Evolutionary conservation across 2,888 invertebrate genomes (phyloP).

Genomic region (Eristalinus sepulchralis): DNA sequence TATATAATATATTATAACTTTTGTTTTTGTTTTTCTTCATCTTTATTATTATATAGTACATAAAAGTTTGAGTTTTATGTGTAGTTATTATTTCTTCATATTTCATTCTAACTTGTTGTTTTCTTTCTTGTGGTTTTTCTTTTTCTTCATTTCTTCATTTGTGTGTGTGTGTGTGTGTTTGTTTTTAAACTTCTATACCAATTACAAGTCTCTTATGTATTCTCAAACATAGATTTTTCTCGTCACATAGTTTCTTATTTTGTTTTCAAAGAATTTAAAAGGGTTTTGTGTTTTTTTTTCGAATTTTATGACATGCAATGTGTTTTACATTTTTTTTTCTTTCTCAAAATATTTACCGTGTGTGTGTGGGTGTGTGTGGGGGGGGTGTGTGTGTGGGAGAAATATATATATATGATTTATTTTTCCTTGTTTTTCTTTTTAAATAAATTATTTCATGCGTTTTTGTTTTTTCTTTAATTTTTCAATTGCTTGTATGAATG

Average conservation of each 20-base stretch:
- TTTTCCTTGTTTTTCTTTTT: too few species aligned
- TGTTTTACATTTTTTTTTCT: neutral
- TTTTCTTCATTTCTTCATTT: too few species aligned
- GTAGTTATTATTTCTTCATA: constrained; percentile 12
- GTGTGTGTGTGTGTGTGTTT: neutral
- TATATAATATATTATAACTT: constrained; percentile 54
- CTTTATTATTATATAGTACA: constrained; percentile 58
- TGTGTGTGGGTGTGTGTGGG: neutral
- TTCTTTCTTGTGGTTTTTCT: too few species aligned
- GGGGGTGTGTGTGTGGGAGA: neutral
- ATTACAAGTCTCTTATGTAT: constrained; percentile 27
- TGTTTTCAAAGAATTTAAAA: neutral
- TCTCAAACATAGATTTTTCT: constrained; percentile 39
- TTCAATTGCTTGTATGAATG: too few species aligned
- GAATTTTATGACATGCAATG: constrained; percentile 26
- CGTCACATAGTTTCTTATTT: neutral
- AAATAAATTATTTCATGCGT: too few species aligned
- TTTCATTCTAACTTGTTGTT: neutral
- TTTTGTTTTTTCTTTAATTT: too few species aligned
- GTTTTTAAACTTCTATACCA: constrained; percentile 16
- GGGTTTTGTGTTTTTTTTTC: neutral
- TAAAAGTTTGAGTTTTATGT: constrained; percentile 57
- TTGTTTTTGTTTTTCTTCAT: constrained; percentile 8
- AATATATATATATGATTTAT: too few species aligned
- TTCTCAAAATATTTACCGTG: neutral